Conservation (phyloP, 2,113 vertebrate genomes). For the Corythornis vintsioides region DNA sequence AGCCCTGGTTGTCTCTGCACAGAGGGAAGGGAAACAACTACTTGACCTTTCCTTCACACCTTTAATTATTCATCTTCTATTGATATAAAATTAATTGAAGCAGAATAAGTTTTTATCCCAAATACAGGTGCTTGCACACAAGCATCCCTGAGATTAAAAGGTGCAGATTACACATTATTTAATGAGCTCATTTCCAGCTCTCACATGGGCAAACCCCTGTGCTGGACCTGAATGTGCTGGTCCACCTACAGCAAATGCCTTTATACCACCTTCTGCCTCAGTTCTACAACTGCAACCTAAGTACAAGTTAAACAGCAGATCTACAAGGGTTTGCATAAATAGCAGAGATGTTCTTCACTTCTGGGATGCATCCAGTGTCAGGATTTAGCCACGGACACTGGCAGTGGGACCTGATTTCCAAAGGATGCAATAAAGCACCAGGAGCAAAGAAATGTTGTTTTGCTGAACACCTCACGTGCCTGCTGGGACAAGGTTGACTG, state of each 20-base stretch:
- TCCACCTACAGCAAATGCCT: background rate
- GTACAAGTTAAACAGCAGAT: background rate
- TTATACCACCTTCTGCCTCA: background rate
- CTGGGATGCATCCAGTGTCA: background rate
- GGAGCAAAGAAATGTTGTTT: background rate
- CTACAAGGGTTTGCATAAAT: background rate
- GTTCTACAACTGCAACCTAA: fast-evolving
- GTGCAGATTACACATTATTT: background rate
- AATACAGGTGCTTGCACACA: background rate
- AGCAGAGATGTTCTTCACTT: background rate
- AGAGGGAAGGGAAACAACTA: background rate
- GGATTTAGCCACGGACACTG: fast-evolving
- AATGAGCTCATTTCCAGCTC: background rate
- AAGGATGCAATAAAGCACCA: background rate
- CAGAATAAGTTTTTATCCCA: slow-evolving; percentile 13
- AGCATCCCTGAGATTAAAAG: background rate
- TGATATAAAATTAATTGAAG: slow-evolving; percentile 36
- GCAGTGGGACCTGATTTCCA: background rate
- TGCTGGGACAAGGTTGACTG: fast-evolving
- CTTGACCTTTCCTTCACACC: background rate
- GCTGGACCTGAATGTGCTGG: background rate
- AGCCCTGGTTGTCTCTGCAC: background rate
- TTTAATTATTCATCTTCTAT: slow-evolving; percentile 44
- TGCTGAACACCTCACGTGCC: background rate
- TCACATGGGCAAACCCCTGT: fast-evolving